Evolutionary conservation across 2,797 vertebrate genomes (phyloP), one percentile per base, ranked within the genome.

Genomic region (Siniperca obscura): DNA sequence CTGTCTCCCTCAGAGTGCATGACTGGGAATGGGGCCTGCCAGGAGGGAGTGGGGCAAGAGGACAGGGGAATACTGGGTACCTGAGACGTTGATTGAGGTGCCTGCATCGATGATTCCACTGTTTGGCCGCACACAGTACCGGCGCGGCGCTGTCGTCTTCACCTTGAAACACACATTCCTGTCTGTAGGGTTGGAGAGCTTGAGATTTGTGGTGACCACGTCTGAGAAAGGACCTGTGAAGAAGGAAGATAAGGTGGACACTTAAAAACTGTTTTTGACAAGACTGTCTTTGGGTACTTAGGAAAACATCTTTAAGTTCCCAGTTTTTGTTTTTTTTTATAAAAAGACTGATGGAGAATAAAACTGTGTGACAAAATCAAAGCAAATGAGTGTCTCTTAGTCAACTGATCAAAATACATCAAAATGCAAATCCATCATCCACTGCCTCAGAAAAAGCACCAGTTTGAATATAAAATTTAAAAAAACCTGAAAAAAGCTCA

Each of bases 61-160:
- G 69, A 77, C 2, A 30, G 38, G 75, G 68, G 34, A 34, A 59
- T 46, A 52, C n/a, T 64, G 42, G 5, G 27, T 50, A 99, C 98
- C 98, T 77, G 98, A 99, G 65, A 99, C 97, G 75, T 98, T 98
- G 94, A 99, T 97, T 56, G 98, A 99, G 88, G 98, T 97, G 81
- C 98, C 98, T 7, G 97, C 97, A 80, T 99, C 98, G 4, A 99
- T 97, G 94, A 99, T 96, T 86, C 98, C 98, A 56, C 98, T 99
- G 96, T 99, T 99, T 88, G 98, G 98, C 91, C 98, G 96, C 86
- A 99, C 98, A 57, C 98, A 99, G 94, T 99, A 99, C 89, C 98
- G 97, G 70, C 98, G 98, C 0, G 98, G 98, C 1, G 98, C 98
- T 3, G 98, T 99, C 57, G 98, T 99, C 97, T 99, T 99, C 87